Evolutionary conservation across 1,140 invertebrate genomes (phyloP).

Genomic region (Luehdorfia chinensis): DNA sequence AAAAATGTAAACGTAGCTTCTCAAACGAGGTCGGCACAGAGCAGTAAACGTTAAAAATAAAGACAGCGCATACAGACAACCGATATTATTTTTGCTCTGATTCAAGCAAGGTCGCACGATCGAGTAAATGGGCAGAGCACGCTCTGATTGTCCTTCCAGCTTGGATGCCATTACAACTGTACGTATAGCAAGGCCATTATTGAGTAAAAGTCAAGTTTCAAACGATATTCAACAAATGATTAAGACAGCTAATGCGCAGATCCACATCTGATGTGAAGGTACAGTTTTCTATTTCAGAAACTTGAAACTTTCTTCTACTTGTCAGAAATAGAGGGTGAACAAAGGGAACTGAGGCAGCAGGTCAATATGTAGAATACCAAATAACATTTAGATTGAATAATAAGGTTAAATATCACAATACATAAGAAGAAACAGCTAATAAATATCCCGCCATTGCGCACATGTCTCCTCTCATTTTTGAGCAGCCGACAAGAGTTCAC

Average conservation of each 20-base stretch:
- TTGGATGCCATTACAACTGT: neutral
- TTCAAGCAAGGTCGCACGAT: constrained; percentile 37
- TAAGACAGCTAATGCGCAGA: neutral
- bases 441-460: too few relatives aligned
- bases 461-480: too few relatives aligned
- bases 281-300: too few relatives aligned
- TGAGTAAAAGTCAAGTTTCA: neutral
- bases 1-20: neutral
- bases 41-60: constrained; percentile 12
- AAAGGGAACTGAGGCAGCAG: too few relatives aligned
- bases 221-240: neutral
- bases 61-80: constrained; percentile 22
- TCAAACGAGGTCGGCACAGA: constrained; percentile 12
- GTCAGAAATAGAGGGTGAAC: too few relatives aligned
- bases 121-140: constrained; percentile 35
- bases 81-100: constrained; percentile 43
- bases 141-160: constrained; percentile 31
- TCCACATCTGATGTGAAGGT: too few relatives aligned
- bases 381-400: too few relatives aligned
- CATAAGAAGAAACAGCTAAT: too few relatives aligned
- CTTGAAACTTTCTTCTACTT: too few relatives aligned
- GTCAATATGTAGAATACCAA: too few relatives aligned
- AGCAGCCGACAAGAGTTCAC: too few relatives aligned
- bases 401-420: too few relatives aligned
- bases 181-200: neutral